These are phyloP conservation scores for Xanthia togata DNA, from an alignment of 2,888 invertebrate species.

Conservation along the genomic window DNA sequence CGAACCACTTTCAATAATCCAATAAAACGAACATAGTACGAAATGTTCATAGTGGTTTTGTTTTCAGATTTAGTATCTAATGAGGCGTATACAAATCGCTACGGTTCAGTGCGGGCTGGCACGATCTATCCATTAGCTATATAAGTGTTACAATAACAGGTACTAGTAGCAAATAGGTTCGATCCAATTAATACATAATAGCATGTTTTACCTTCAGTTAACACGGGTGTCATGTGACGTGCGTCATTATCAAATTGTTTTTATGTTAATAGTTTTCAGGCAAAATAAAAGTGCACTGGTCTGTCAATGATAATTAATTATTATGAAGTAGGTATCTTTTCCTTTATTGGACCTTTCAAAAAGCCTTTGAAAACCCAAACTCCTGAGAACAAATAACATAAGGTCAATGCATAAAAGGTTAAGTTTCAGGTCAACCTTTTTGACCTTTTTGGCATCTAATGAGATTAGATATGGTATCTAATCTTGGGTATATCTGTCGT, in stretches of 20 bases:
- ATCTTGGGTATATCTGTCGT: not conserved
- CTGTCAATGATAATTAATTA: not conserved
- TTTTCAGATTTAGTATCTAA: slow-evolving; percentile 57
- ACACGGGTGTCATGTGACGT: not conserved
- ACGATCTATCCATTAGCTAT: slow-evolving; percentile 57
- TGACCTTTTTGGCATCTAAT: slow-evolving; percentile 26
- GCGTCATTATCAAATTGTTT: not conserved
- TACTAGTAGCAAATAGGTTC: slow-evolving; percentile 25
- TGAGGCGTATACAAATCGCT: slow-evolving; percentile 61
- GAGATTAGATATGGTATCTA: slow-evolving; percentile 8
- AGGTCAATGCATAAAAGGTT: slow-evolving; percentile 34
- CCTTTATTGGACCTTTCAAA: not conserved
- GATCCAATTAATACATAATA: slow-evolving; percentile 21
- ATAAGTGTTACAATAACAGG: slow-evolving; percentile 39
- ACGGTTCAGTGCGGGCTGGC: slow-evolving; percentile 57
- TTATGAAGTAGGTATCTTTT: not conserved
- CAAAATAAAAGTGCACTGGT: not conserved
- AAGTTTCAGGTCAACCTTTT: slow-evolving; percentile 31
- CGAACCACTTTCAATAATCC: slow-evolving; percentile 48
- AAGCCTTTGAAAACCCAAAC: slow-evolving; percentile 13
- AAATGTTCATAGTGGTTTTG: slow-evolving; percentile 48
- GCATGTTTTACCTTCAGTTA: not conserved
- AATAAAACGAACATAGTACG: slow-evolving; percentile 42
- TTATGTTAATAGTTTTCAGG: not conserved
- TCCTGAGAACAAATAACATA: slow-evolving; percentile 25